Base-by-base conservation (phyloP, 1,140 invertebrate species). In the Zaprionus davidi region DNA sequence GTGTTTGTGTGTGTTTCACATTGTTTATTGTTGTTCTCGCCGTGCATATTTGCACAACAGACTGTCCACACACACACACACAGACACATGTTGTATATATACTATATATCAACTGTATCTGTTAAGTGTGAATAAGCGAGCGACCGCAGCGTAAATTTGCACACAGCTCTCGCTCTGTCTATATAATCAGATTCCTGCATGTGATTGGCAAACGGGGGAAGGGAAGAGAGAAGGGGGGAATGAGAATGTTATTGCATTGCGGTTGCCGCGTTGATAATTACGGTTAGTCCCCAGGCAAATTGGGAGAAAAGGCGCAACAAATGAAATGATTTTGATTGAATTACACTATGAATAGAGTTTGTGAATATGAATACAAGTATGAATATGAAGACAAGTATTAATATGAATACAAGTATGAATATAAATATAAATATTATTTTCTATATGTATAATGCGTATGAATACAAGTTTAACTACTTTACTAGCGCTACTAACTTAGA, bases 21-120 rank as follows among this genome's bases (percentile, higher is more conserved):
- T 86, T 86, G 82, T 87, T 87, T 80, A 80, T 26, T 17, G 55
- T 68, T 86, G 82, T 85, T 46, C 41, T 46, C 82, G 69, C 70
- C 87, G 79, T 82, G 55, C 73, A 60, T 57, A 74, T 51, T 74
- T 72, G 76, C 85, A 70, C 55, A 46, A 46, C 41, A 46, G 15
- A 46, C n/a, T 17, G 41, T 46, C n/a, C 41, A 56, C 34, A 55
- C 38, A 55, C n/a, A 26, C 17, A 55, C 17, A 22, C 26, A 31
- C 53, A 66, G 36, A 62, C 28, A 60, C 26, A 28, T 34, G 13
- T 59, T 59, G 51, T 26, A 17, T 66, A 75, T 67, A 71, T 71
- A 63, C 36, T 20, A 22, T 46, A 11, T 36, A 64, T 26, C 36
- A 51, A 53, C 31, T 46, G 20, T 67, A 57, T 38, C 11, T 66